A percentile compares a stretch with the other conserved stretches of the same genome.
phyloP scores from a whole-genome alignment of 2,113 vertebrate genomes.

The Montifringilla adamsi region DNA sequence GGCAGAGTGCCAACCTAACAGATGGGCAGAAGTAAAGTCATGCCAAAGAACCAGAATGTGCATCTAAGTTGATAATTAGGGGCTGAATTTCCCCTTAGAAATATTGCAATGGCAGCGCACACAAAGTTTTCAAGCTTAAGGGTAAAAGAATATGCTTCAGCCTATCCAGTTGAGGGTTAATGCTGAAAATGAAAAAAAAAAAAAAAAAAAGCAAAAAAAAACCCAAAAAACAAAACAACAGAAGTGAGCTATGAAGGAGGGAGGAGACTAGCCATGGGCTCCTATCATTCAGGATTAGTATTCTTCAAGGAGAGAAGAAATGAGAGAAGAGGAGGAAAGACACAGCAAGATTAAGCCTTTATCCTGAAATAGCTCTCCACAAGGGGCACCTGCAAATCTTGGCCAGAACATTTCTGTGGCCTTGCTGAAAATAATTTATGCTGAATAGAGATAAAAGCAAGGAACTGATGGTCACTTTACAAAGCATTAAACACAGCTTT shows the following conservation, averaged over 20 bases:
- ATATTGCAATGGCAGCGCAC: not conserved
- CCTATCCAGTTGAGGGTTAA: not conserved
- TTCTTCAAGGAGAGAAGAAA: conserved; percentile 28
- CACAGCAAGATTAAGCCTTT: conserved; percentile 27
- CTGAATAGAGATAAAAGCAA: conserved; percentile 60
- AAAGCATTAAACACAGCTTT: conserved; percentile 62
- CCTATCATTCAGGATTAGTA: not conserved
- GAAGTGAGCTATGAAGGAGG: not conserved
- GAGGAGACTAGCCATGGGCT: not conserved
- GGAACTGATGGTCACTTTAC: conserved; percentile 48
- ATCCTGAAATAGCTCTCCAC: conserved; percentile 35
- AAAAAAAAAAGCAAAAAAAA: too few species aligned
- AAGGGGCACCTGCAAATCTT: conserved; percentile 51
- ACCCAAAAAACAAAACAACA: not conserved
- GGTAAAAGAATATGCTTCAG: not conserved
- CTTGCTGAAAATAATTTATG: conserved; percentile 54
- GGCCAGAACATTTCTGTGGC: conserved; percentile 6
- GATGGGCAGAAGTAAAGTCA: conserved; percentile 47
- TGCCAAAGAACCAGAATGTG: conserved; percentile 61
- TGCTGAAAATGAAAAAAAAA: not conserved
- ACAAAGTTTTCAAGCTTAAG: conserved; percentile 9
- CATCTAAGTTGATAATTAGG: conserved; percentile 65
- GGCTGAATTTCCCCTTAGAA: conserved; percentile 46
- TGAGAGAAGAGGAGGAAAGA: not conserved
- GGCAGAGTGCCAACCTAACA: conserved; percentile 48